Evolutionary conservation across 2,113 vertebrate species (phyloP).

Genomic region (Chroicocephalus ridibundus): DNA sequence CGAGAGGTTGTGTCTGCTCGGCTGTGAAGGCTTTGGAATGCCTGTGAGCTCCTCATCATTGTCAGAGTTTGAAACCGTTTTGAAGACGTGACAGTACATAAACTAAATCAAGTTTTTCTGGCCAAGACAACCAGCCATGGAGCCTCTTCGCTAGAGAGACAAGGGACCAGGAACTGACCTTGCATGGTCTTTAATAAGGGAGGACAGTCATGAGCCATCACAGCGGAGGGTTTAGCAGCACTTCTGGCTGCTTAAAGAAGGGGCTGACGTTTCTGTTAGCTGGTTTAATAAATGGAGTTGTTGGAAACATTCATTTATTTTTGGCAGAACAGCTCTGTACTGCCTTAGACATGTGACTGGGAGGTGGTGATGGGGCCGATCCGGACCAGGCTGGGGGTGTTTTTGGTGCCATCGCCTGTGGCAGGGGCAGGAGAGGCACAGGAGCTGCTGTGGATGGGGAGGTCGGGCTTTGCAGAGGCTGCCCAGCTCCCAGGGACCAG

Average conservation of each 20-base stretch:
- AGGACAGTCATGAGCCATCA: background rate
- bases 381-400: background rate
- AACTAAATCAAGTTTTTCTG: background rate
- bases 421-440: background rate
- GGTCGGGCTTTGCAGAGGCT: too few relatives aligned
- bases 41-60: background rate
- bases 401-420: rapidly evolving
- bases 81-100: background rate
- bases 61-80: background rate
- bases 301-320: background rate
- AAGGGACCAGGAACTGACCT: background rate
- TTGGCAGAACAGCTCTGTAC: background rate
- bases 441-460: background rate
- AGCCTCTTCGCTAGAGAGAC: background rate
- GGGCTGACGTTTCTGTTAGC: background rate
- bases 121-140: background rate
- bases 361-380: rapidly evolving
- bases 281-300: background rate
- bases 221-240: background rate
- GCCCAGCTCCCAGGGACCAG: background rate
- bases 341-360: rapidly evolving
- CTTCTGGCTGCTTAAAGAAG: background rate
- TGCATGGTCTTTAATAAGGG: rapidly evolving
- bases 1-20: background rate
- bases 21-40: background rate